phyloP scores from a whole-genome alignment of 2,113 vertebrate species.

The Amphilophus citrinellus region DNA sequence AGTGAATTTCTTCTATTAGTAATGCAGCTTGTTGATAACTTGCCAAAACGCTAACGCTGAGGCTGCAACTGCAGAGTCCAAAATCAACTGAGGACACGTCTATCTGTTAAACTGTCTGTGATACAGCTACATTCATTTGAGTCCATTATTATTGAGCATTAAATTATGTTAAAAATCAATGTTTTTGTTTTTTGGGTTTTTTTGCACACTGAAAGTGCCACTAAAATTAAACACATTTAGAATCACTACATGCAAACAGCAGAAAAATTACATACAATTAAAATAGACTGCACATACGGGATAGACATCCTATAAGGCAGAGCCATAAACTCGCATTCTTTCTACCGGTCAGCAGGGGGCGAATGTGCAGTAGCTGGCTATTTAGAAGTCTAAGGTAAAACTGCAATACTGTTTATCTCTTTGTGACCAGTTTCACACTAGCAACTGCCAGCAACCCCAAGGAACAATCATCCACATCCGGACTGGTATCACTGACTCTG shows the following conservation, averaged over 20 bases:
- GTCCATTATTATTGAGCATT: fast-evolving
- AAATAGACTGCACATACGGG: background rate
- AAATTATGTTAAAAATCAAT: background rate
- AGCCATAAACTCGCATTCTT: background rate
- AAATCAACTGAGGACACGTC: background rate
- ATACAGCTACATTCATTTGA: fast-evolving
- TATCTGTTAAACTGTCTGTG: background rate
- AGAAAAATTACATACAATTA: background rate
- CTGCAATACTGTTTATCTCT: background rate
- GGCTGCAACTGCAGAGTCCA: background rate
- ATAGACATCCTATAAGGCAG: background rate
- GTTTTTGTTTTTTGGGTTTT: background rate
- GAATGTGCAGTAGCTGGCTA: background rate
- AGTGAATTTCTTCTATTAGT: background rate
- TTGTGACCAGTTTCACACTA: background rate
- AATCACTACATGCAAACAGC: background rate
- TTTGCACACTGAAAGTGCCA: background rate
- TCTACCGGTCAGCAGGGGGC: background rate
- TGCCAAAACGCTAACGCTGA: background rate
- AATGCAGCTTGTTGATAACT: background rate
- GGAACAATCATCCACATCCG: background rate
- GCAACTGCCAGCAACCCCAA: background rate
- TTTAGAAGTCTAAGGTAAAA: background rate
- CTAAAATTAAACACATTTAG: background rate
- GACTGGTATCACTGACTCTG: no score